Evolutionary conservation across 2,888 invertebrate genomes (phyloP).

Genomic region (Dryocosmus kuriphilus): DNA sequence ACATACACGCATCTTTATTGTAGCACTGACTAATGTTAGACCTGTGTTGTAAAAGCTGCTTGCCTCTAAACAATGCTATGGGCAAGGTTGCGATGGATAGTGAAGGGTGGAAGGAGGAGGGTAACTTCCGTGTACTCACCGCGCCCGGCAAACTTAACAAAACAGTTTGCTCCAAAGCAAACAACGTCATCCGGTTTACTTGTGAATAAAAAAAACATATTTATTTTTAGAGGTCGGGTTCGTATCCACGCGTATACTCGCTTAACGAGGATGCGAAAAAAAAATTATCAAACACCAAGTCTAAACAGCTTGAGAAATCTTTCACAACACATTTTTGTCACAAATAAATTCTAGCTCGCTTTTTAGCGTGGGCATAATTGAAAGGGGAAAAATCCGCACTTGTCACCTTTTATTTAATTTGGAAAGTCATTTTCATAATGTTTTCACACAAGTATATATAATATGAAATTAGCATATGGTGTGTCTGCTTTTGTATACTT

Average conservation of each 20-base stretch:
- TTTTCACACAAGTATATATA: neutral
- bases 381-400: neutral
- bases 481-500: neutral
- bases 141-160: slow-evolving; percentile 75
- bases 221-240: slow-evolving; percentile 76
- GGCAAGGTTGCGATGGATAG: slow-evolving; percentile 40
- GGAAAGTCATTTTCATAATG: neutral
- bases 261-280: slow-evolving; percentile 44
- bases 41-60: slow-evolving; percentile 46
- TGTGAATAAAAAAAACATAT: slow-evolving; percentile 78
- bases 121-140: slow-evolving; percentile 61
- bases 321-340: neutral
- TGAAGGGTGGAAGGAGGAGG: slow-evolving; percentile 50
- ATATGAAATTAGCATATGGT: neutral
- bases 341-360: neutral
- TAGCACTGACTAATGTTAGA: neutral
- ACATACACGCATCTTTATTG: neutral
- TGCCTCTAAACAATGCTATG: slow-evolving; percentile 50
- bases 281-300: slow-evolving; percentile 32
- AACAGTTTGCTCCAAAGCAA: slow-evolving; percentile 78
- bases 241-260: slow-evolving; percentile 56
- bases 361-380: neutral
- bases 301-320: slow-evolving; percentile 41
- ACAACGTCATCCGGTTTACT: slow-evolving; percentile 78
- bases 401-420: neutral